phyloP scores from a whole-genome alignment of 2,797 vertebrate species.

The Eulemur rubriventer region DNA sequence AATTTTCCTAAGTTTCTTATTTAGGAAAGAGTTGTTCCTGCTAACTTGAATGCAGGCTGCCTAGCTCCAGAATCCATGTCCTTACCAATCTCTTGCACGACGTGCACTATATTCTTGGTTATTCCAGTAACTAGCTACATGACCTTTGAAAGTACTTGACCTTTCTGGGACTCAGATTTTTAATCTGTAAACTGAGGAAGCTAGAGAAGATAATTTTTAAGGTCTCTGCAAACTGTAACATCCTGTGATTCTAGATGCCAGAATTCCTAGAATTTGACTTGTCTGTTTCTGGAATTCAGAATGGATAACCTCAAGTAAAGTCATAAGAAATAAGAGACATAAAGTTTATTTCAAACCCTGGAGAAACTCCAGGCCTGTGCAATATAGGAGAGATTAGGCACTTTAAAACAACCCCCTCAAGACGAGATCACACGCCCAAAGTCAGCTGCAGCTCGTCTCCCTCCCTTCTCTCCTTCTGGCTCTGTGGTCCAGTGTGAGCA shows the following conservation, averaged over 20 bases:
- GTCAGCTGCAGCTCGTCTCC: neutral
- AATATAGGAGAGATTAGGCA: neutral
- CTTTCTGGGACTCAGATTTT: constrained; percentile 37
- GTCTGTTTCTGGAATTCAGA: constrained; percentile 63
- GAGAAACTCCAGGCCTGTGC: neutral
- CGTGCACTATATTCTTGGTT: neutral
- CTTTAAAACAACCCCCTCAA: neutral
- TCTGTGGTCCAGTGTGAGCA: neutral
- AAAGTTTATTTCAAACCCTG: constrained; percentile 23
- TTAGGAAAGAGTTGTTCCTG: neutral
- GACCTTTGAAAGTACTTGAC: constrained; percentile 26
- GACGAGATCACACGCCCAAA: neutral
- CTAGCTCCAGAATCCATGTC: neutral
- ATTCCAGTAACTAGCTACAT: constrained; percentile 13
- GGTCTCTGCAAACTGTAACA: constrained; percentile 33
- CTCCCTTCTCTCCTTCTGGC: neutral
- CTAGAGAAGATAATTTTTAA: constrained; percentile 21
- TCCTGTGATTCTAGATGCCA: neutral
- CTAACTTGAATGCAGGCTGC: neutral
- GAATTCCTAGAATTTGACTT: constrained; percentile 46
- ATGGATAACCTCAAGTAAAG: constrained; percentile 47
- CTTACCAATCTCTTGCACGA: neutral
- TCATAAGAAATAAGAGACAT: constrained; percentile 44
- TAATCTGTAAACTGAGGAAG: constrained; percentile 4
- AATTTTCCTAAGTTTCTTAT: neutral